Evolutionary conservation across 2,888 invertebrate genomes (phyloP).

Genomic region (Eugnorisma glareosa): DNA sequence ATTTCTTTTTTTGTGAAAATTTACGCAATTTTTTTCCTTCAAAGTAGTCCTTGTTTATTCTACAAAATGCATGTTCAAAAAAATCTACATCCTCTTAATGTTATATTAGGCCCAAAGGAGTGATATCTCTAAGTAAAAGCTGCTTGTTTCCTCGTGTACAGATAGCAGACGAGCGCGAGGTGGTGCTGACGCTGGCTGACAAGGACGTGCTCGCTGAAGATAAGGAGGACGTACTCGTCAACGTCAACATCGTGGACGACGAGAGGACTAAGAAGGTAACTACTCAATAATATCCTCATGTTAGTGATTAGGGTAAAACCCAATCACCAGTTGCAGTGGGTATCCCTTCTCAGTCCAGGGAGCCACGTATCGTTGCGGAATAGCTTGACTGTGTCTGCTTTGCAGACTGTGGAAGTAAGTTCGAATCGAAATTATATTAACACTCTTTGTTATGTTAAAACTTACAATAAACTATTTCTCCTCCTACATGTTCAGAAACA

Average conservation of each 20-base stretch:
- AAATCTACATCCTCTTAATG: background rate
- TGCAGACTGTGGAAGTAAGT: background rate
- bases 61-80: background rate
- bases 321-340: background rate
- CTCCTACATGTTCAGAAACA: background rate
- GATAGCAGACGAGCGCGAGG: constrained; percentile 94
- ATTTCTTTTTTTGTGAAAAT: background rate
- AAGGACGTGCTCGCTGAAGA: constrained; percentile 96
- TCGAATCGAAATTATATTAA: background rate
- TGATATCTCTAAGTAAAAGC: background rate
- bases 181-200: constrained; percentile 98
- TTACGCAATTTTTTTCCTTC: background rate
- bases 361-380: background rate
- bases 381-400: background rate
- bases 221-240: constrained; percentile 96
- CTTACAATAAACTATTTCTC: background rate
- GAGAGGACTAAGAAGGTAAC: constrained; percentile 94
- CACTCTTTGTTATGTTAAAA: background rate
- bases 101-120: background rate
- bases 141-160: constrained; percentile 53
- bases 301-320: background rate
- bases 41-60: background rate
- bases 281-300: background rate
- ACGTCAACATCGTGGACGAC: constrained; percentile 96
- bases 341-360: background rate